These are phyloP conservation scores for Tarsius wallacei DNA, from an alignment of 2,797 vertebrate species.

Conservation along the genomic window DNA sequence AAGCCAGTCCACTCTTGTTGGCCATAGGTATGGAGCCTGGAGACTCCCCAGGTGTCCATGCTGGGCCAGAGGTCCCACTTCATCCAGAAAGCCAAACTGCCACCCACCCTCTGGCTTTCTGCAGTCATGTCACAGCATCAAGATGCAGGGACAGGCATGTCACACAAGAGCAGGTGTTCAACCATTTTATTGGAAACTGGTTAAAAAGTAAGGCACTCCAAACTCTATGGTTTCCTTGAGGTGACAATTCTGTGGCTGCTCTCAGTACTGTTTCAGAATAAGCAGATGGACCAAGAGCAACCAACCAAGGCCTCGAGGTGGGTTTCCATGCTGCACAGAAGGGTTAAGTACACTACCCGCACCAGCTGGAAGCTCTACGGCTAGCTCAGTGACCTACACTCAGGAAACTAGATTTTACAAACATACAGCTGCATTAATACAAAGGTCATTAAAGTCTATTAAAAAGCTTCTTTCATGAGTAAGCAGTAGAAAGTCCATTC, in stretches of 20 bases:
- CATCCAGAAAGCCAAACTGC: neutral
- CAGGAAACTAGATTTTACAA: neutral
- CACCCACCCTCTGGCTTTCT: neutral
- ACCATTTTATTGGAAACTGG: constrained; percentile 45
- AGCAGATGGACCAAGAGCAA: neutral
- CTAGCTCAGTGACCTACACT: neutral
- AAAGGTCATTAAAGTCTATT: neutral
- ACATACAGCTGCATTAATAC: neutral
- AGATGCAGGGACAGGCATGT: neutral
- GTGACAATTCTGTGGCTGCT: neutral
- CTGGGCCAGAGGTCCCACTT: rapidly evolving
- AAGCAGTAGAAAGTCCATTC: neutral
- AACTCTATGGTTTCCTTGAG: neutral
- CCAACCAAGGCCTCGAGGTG: neutral
- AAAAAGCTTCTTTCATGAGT: constrained; percentile 23
- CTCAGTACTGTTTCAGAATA: neutral
- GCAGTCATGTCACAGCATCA: rapidly evolving
- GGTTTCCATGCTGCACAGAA: rapidly evolving
- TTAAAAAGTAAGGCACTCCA: constrained; percentile 74
- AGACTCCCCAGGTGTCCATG: rapidly evolving
- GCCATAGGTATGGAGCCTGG: neutral
- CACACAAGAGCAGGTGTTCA: neutral
- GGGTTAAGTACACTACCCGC: neutral
- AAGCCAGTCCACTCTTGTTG: neutral
- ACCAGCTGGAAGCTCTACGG: neutral